Base-by-base conservation (phyloP, 1,140 invertebrate species). In the Holotrichia oblita region DNA sequence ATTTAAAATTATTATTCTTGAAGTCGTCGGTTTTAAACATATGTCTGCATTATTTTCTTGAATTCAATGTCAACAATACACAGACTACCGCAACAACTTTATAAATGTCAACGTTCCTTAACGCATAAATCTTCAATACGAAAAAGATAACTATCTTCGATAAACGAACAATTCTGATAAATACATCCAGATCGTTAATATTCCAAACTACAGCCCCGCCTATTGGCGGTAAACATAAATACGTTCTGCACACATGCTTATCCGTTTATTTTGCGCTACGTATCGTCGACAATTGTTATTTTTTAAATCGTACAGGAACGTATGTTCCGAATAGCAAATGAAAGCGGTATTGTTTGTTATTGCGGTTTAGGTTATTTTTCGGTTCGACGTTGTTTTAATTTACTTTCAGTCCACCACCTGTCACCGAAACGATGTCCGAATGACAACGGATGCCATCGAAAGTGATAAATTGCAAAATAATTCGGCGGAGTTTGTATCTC, bases 221-320 rank as follows among this genome's bases (percentile, higher is more conserved):
- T 17, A 55, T 55, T 17, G 14, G 48, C 48, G 48, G 12, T 55
- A 55, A 14, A 17, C 14, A 14, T 17, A 17, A 55, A n/a, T 17
- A 17, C 48, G 6, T n/a, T n/a, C n/a, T n/a, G n/a, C n/a, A n/a
- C n/a, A n/a, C n/a, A n/a, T n/a, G n/a, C n/a, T n/a, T n/a, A n/a
- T n/a, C n/a, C n/a, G n/a, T 55, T 55, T 55, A 17, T 55, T 55
- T 55, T 55, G 48, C 14, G n/a, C 48, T 17, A 55, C 48, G 17
- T 14, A 55, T 55, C 48, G 48, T 55, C 48, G 48, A 17, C 48
- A 55, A 55, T 55, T 55, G 48, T 55, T 55, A 55, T 55, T 55
- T 55, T 55, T 55, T 55, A 55, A 55, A 55, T 55, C 17, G 48
- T 55, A 20, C 14, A 17, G 6, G 7, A 17, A 14, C n/a, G 48